phyloP scores from a whole-genome alignment of 2,113 vertebrate genomes.

The Colinus virginianus region DNA sequence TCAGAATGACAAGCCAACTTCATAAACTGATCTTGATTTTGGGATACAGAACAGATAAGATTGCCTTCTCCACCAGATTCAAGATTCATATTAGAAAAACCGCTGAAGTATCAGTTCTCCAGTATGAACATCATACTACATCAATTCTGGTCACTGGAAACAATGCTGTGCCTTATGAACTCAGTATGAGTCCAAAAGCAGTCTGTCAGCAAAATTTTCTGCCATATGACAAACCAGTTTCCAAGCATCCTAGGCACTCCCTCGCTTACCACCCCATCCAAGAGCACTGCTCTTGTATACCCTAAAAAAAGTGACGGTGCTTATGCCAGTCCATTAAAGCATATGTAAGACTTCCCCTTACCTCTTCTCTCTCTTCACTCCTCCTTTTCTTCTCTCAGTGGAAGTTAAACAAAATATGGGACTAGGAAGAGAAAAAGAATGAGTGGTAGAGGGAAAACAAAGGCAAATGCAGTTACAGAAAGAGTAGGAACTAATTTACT shows the following conservation, averaged over 20 bases:
- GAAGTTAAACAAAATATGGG: conserved; percentile 65
- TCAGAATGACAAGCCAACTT: not conserved
- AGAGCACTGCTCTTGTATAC: not conserved
- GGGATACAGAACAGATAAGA: not conserved
- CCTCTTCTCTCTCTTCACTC: conserved; percentile 66
- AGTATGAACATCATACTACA: not conserved
- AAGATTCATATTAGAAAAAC: not conserved
- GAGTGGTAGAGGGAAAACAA: conserved; percentile 30
- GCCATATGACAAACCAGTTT: not conserved
- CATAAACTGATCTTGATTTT: not conserved
- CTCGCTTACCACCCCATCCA: not conserved
- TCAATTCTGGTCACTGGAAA: not conserved
- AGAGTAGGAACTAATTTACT: not conserved
- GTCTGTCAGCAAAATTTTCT: not conserved
- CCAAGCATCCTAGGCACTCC: not conserved
- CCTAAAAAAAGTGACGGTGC: not conserved
- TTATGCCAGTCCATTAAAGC: not conserved
- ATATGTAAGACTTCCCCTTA: conserved; percentile 20
- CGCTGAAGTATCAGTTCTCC: not conserved
- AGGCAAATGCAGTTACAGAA: conserved; percentile 6
- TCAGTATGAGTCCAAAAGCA: not conserved
- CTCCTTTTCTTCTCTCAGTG: conserved; percentile 53
- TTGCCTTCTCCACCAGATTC: not conserved
- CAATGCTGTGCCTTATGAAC: not conserved
- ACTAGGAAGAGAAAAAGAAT: conserved; percentile 62